A percentile compares a stretch with the other conserved stretches of the same genome.
Conservation (phyloP, 1,140 invertebrate genomes). For the Adelges cooleyi region DNA sequence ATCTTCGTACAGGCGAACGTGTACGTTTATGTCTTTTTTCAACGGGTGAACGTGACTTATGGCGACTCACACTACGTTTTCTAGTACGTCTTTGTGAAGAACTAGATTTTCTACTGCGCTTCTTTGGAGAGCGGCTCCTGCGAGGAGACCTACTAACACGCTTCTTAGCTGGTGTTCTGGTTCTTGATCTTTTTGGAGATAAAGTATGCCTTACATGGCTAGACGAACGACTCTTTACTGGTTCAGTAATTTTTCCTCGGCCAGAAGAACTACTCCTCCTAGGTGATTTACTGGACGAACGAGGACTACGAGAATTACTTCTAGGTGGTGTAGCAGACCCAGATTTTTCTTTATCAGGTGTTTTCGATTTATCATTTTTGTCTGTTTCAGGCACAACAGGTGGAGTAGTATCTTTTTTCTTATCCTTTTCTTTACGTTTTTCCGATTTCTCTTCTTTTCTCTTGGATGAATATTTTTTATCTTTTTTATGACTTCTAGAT, state of each 20-base stretch:
- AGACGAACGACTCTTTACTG: slow-evolving; percentile 28
- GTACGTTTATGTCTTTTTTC: slow-evolving; percentile 4
- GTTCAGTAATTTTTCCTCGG: slow-evolving; percentile 21
- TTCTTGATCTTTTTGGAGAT: slow-evolving; percentile 29
- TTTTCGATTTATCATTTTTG: slow-evolving; percentile 7
- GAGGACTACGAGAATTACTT: slow-evolving; percentile 7
- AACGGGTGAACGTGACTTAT: background rate
- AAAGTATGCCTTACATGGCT: slow-evolving; percentile 18
- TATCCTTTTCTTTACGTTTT: slow-evolving; percentile 18
- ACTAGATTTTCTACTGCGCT: slow-evolving; percentile 8
- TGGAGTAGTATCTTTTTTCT: slow-evolving; percentile 8
- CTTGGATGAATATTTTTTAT: slow-evolving; percentile 20
- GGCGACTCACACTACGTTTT: slow-evolving; percentile 9
- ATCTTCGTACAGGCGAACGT: slow-evolving; percentile 3
- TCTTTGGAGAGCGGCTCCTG: slow-evolving; percentile 27
- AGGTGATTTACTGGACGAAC: slow-evolving; percentile 21
- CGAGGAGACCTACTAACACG: slow-evolving; percentile 30
- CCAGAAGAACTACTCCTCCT: slow-evolving; percentile 29
- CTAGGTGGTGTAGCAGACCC: slow-evolving; percentile 1
- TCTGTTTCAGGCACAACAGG: background rate
- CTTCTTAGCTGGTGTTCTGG: slow-evolving; percentile 22
- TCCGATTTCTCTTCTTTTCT: slow-evolving; percentile 20
- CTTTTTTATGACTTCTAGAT: slow-evolving; percentile 22
- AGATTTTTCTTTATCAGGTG: slow-evolving; percentile 18
- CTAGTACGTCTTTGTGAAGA: slow-evolving; percentile 8